A percentile compares a stretch with the other conserved stretches of the same genome.
These are phyloP conservation scores for Lycocerus yunnanus DNA, from an alignment of 2,888 invertebrate species.

Conservation along the genomic window DNA sequence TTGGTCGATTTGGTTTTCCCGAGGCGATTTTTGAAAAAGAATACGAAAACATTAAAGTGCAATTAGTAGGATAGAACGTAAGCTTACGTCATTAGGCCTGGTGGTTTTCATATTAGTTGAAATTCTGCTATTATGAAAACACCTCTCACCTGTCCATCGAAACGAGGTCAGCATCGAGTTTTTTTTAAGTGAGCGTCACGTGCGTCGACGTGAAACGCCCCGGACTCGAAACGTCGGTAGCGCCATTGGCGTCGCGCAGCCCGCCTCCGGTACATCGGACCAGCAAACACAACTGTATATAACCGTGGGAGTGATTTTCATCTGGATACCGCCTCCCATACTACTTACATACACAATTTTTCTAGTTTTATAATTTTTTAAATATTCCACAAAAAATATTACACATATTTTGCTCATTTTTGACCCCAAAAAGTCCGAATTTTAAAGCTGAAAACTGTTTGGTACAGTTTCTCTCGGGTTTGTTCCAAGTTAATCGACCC, in stretches of 20 bases:
- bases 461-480: constrained; percentile 53
- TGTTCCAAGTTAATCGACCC: constrained; percentile 56
- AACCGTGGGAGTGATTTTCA: constrained; percentile 48
- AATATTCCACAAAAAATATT: constrained; percentile 28
- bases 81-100: constrained; percentile 20
- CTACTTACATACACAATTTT: constrained; percentile 40
- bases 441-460: constrained; percentile 44
- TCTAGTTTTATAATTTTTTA: constrained; percentile 36
- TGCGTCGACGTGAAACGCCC: constrained; percentile 53
- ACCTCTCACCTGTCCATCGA: constrained; percentile 33
- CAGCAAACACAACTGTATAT: constrained; percentile 38
- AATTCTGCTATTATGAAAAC: constrained; percentile 28
- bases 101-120: constrained; percentile 18
- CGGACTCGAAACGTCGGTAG: constrained; percentile 43
- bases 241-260: constrained; percentile 54
- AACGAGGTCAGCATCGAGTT: constrained; percentile 31
- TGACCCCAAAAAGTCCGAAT: constrained; percentile 23
- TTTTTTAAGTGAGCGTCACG: constrained; percentile 42
- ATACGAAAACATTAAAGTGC: constrained; percentile 23
- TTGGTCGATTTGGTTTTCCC: constrained; percentile 10
- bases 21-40: constrained; percentile 18
- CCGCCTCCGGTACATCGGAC: constrained; percentile 50
- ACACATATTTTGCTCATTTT: constrained; percentile 10
- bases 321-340: constrained; percentile 48
- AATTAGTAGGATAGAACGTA: constrained; percentile 21